Base-by-base conservation (phyloP, 2,113 vertebrate genomes). In the Uria aalge region DNA sequence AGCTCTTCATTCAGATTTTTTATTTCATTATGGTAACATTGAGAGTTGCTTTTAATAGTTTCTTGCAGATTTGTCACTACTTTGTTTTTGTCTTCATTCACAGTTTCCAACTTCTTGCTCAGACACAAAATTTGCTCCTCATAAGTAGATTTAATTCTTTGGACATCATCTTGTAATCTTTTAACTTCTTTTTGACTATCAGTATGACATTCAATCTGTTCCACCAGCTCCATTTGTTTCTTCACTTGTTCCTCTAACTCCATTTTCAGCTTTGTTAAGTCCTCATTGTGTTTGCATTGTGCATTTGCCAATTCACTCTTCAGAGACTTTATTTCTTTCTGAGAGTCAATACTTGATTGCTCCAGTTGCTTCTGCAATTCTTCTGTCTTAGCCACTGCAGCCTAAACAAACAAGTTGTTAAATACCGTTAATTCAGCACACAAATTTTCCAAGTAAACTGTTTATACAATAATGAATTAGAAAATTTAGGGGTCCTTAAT, bases 1-100 rank as follows among this genome's bases (percentile, higher is more conserved):
- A 99, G 95, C 59, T 99, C 98, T 94, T 98, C 98, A 77, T 98
- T 98, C 29, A 99, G 98, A 90, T 93, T 98, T 88, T 98, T 98
- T 9, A 99, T 91, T 93, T 99, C 98, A 95, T 98, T 98, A 52
- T 98, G 98, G 77, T 98, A 98, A 95, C 98, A 85, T 3, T 98
- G 98, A 86, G 99, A 97, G 78, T 97, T 98, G 72, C 27, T 98
- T 85, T 98, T 97, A 95, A 99, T 97, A 88, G 96, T 97, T 93
- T 98, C 98, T 90, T 98, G 98, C 20, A 99, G 96, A 85, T 95
- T 96, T 74, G 89, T 80, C 9, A 98, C 91, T 97, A 98, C 98
- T 77, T 97, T 94, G 11, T 92, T 97, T 87, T 97, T 99, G 55
- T 96, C 95, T 83, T 98, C 97, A 84, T 76, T 96, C 36, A 96